Evolutionary conservation across 1,140 invertebrate species (phyloP).

Genomic region (Mya arenaria): DNA sequence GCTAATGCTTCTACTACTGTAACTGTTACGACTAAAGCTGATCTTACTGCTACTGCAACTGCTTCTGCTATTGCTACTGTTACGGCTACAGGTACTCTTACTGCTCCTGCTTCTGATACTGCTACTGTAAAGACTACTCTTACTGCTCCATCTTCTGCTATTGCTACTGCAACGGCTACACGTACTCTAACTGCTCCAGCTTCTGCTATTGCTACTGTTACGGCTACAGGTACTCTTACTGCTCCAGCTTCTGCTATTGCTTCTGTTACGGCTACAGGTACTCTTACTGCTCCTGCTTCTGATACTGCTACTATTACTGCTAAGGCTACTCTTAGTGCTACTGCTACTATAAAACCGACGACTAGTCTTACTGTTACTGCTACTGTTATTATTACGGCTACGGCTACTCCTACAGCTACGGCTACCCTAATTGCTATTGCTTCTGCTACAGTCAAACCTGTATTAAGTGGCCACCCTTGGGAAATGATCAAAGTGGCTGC

Average conservation of each 20-base stretch:
- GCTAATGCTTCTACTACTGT: slow-evolving; percentile 13
- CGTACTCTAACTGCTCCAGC: slow-evolving; percentile 11
- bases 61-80: slow-evolving; percentile 11
- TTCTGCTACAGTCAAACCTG: slow-evolving; percentile 2
- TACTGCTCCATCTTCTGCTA: slow-evolving; percentile 3
- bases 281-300: slow-evolving; percentile 26
- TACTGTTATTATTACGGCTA: slow-evolving; percentile 30
- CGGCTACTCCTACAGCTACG: slow-evolving; percentile 21
- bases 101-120: slow-evolving; percentile 32
- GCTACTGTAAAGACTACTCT: neutral
- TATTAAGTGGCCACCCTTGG: too few species aligned
- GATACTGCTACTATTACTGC: slow-evolving; percentile 37
- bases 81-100: slow-evolving; percentile 43
- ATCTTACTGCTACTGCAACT: slow-evolving; percentile 9
- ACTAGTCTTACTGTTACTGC: slow-evolving; percentile 14
- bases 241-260: slow-evolving; percentile 14
- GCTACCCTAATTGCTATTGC: slow-evolving; percentile 20
- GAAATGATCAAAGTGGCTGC: too few species aligned
- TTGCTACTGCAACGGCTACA: slow-evolving; percentile 19
- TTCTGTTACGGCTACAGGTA: slow-evolving; percentile 17
- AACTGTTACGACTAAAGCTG: slow-evolving; percentile 14
- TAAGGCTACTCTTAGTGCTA: neutral
- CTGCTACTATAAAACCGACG: slow-evolving; percentile 29
- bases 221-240: neutral
- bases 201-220: slow-evolving; percentile 11